phyloP scores from a whole-genome alignment of 2,113 vertebrate species.

The Malaclemys terrapin region DNA sequence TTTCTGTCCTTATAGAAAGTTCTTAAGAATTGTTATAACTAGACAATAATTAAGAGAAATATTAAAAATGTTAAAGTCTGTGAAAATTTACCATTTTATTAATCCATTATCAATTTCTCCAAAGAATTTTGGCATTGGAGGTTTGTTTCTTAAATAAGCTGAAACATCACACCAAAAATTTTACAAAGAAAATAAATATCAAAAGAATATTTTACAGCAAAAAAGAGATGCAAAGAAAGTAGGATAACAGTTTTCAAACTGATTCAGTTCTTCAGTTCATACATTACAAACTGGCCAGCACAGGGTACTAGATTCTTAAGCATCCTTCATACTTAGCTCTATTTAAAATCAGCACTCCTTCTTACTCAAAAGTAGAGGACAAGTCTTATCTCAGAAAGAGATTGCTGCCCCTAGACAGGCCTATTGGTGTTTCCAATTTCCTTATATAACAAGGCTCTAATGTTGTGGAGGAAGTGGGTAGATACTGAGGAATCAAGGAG shows the following conservation, averaged over 20 bases:
- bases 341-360: constrained; percentile 79
- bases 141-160: not conserved
- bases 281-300: not conserved
- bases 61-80: not conserved
- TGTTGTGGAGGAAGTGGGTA: constrained; percentile 82
- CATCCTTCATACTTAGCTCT: constrained; percentile 32
- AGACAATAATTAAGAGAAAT: constrained; percentile 14
- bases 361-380: constrained; percentile 79
- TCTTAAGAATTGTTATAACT: constrained; percentile 15
- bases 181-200: not conserved
- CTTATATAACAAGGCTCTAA: constrained; percentile 85
- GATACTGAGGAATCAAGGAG: constrained; percentile 80
- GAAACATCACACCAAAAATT: not conserved
- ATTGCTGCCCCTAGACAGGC: constrained; percentile 59
- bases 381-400: constrained; percentile 80
- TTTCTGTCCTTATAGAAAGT: not conserved
- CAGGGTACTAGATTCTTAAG: constrained; percentile 1
- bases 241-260: not conserved
- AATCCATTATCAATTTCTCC: not conserved
- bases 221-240: not conserved
- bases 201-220: fast-evolving
- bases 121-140: not conserved
- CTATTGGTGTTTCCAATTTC: constrained; percentile 90
- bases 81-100: not conserved
- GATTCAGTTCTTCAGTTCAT: not conserved